Percentiles rank a stretch among this genome's conserved stretches.
These are phyloP conservation scores for Drosophila neonasuta DNA, from an alignment of 2,888 invertebrate species.

Conservation along the genomic window DNA sequence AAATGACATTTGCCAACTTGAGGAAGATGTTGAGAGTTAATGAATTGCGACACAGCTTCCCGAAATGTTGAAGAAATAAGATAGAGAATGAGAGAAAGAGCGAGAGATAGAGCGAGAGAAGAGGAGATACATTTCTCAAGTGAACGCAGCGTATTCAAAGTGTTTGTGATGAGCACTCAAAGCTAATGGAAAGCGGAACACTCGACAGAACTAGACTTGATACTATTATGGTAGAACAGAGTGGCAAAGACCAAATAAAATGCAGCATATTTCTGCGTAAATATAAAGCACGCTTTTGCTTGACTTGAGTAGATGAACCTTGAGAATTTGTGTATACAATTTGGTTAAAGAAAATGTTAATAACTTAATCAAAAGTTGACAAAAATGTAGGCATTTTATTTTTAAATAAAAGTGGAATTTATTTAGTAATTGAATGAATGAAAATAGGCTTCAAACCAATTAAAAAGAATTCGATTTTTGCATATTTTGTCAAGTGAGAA, in stretches of 20 bases:
- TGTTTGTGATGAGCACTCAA: conserved; percentile 7
- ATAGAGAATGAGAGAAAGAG: neutral
- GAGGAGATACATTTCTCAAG: neutral
- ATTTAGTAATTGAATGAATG: too few species aligned
- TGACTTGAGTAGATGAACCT: neutral
- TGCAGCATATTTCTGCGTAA: neutral
- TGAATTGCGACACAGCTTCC: conserved; percentile 38
- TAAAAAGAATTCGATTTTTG: too few species aligned
- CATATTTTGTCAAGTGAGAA: too few species aligned
- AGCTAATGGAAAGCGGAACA: conserved; percentile 12
- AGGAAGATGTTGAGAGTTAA: conserved; percentile 34
- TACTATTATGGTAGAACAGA: neutral
- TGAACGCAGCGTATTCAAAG: conserved; percentile 11
- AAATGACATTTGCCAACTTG: conserved; percentile 55
- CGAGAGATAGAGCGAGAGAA: neutral
- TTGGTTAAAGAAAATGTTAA: neutral
- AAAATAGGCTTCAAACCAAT: too few species aligned
- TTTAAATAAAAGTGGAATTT: too few species aligned
- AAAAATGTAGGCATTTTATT: too few species aligned
- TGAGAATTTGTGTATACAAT: neutral
- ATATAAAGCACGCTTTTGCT: neutral
- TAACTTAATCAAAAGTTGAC: neutral
- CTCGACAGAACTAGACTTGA: conserved; percentile 2
- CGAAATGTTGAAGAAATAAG: neutral
- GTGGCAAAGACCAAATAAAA: neutral